These are phyloP conservation scores for Habroteleia sp. DNA, from an alignment of 2,888 invertebrate genomes.

Conservation along the genomic window DNA sequence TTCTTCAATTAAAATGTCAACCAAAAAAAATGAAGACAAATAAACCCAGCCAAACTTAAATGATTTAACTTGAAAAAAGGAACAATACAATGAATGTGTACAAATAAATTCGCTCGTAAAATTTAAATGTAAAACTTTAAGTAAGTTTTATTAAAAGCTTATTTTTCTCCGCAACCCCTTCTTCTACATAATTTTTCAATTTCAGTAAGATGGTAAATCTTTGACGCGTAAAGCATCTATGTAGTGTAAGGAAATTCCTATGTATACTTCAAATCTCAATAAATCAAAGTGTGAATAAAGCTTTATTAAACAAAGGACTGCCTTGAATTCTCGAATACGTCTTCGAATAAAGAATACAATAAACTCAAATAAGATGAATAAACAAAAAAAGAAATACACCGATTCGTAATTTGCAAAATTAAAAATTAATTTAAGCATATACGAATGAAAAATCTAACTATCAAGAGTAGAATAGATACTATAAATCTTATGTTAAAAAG, in stretches of 20 bases:
- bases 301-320: conserved; percentile 34
- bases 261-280: conserved; percentile 54
- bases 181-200: conserved; percentile 55
- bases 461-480: no score
- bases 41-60: no score
- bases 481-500: no score
- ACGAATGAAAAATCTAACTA: no score
- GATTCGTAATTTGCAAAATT: no score
- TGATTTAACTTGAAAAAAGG: no score
- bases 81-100: no score
- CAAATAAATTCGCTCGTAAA: conserved; percentile 29
- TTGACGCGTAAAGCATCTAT: conserved; percentile 41
- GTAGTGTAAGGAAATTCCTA: conserved; percentile 49
- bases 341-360: no score
- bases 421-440: no score
- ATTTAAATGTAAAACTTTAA: conserved; percentile 49
- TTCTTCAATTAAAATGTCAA: no score
- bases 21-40: no score
- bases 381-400: conserved; percentile 18
- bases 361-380: not conserved
- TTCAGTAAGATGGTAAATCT: conserved; percentile 58
- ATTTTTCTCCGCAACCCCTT: conserved; percentile 37
- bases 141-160: conserved; percentile 51
- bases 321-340: conserved; percentile 6
- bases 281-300: conserved; percentile 53